Conservation (phyloP, 2,888 invertebrate genomes). For the Eupithecia exiguata region DNA sequence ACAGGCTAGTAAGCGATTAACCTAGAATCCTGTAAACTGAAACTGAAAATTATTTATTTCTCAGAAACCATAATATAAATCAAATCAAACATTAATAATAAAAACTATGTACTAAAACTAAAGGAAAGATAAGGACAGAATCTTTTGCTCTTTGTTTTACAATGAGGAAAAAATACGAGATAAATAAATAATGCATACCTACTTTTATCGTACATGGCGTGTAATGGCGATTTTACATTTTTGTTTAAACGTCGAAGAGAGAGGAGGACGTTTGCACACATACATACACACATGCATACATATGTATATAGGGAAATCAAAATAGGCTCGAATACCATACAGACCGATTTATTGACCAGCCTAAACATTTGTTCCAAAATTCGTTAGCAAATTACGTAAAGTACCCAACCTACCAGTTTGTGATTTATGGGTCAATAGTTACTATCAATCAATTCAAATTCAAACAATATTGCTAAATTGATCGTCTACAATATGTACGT, state of each 20-base stretch:
- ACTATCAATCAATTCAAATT: constrained; percentile 3
- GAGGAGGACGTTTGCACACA: too few relatives aligned
- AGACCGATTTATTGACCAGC: background rate
- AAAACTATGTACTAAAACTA: too few relatives aligned
- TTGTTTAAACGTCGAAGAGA: background rate
- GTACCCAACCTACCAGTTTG: background rate
- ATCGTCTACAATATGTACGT: background rate
- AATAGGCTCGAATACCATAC: background rate
- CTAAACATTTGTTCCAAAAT: background rate
- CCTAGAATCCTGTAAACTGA: too few relatives aligned
- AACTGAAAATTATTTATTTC: too few relatives aligned
- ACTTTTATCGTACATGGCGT: too few relatives aligned
- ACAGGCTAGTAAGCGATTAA: too few relatives aligned
- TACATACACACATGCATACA: background rate
- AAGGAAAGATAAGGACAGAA: too few relatives aligned
- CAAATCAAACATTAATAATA: too few relatives aligned
- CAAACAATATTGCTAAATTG: constrained; percentile 2
- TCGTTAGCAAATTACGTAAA: background rate
- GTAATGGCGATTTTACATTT: background rate
- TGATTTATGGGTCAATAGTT: background rate
- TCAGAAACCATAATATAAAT: too few relatives aligned
- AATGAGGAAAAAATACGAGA: too few relatives aligned
- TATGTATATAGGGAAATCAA: background rate
- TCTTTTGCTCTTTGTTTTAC: too few relatives aligned
- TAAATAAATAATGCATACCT: too few relatives aligned